Evolutionary conservation across 2,888 invertebrate genomes (phyloP).

Genomic region (Hypomecis atomaria): DNA sequence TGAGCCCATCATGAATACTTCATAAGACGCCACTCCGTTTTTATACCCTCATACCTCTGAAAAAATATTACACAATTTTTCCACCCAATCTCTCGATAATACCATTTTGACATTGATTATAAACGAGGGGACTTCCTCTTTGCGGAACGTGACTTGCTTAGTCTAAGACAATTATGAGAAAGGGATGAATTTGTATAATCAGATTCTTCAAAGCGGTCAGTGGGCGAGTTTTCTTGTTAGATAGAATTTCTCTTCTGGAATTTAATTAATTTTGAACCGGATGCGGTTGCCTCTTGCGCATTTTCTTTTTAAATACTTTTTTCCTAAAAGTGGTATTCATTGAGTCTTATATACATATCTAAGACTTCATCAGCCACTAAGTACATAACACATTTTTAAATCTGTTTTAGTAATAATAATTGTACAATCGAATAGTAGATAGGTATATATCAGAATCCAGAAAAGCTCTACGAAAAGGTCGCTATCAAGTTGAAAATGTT

Average conservation of each 20-base stretch:
- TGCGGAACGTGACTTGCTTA: slow-evolving; percentile 57
- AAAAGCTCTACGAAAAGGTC: slow-evolving; percentile 34
- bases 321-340: slow-evolving; percentile 20
- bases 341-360: slow-evolving; percentile 17
- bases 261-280: slow-evolving; percentile 36
- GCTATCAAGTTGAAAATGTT: slow-evolving; percentile 54
- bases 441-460: not conserved
- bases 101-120: slow-evolving; percentile 54
- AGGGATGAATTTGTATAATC: slow-evolving; percentile 58
- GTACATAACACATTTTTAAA: not conserved
- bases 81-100: slow-evolving; percentile 49
- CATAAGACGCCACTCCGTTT: slow-evolving; percentile 38
- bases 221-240: slow-evolving; percentile 46
- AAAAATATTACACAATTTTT: slow-evolving; percentile 47
- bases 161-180: slow-evolving; percentile 55
- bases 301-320: slow-evolving; percentile 24
- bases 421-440: too few species aligned
- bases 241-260: slow-evolving; percentile 39
- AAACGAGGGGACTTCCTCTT: slow-evolving; percentile 51
- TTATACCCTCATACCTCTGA: slow-evolving; percentile 40
- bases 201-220: slow-evolving; percentile 57
- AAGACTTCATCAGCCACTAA: slow-evolving; percentile 3
- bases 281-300: slow-evolving; percentile 26
- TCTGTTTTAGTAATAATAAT: not conserved
- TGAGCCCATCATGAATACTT: slow-evolving; percentile 47